Conservation (phyloP, 2,113 vertebrate species). For the Phocoena phocoena region DNA sequence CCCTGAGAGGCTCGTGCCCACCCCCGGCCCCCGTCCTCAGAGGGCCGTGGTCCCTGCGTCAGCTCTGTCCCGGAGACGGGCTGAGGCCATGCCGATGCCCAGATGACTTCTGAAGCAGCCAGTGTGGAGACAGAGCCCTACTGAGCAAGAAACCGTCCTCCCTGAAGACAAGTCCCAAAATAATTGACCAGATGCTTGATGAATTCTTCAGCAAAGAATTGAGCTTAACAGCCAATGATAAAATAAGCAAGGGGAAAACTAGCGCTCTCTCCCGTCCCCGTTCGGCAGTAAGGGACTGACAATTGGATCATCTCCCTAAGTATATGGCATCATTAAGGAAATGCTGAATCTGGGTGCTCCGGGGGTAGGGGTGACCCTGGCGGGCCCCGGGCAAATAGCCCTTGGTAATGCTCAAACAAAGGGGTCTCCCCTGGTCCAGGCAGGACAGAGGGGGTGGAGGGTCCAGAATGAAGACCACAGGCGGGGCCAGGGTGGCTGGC, state of each 20-base stretch:
- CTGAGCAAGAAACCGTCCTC: background rate
- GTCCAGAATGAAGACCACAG: background rate
- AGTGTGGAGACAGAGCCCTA: background rate
- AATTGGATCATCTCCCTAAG: fast-evolving
- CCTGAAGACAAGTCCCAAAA: background rate
- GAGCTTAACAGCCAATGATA: background rate
- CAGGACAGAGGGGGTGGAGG: fast-evolving
- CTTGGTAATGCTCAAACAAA: fast-evolving
- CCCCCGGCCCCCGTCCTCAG: background rate
- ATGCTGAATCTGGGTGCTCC: background rate
- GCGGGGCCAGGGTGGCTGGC: too few relatives aligned
- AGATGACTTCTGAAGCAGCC: background rate
- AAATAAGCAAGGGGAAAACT: background rate
- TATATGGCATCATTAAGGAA: fast-evolving
- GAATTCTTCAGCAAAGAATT: background rate
- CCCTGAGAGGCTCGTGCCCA: background rate
- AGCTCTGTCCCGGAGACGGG: fast-evolving
- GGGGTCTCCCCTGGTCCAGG: background rate
- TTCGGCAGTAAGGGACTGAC: fast-evolving
- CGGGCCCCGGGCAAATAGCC: background rate
- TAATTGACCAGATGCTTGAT: background rate
- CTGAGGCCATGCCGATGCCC: fast-evolving
- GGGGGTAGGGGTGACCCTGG: fast-evolving
- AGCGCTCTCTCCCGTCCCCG: background rate
- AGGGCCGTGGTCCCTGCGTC: background rate